These are phyloP conservation scores for Pyrgus malvae DNA, from an alignment of 2,888 invertebrate genomes.

Conservation along the genomic window DNA sequence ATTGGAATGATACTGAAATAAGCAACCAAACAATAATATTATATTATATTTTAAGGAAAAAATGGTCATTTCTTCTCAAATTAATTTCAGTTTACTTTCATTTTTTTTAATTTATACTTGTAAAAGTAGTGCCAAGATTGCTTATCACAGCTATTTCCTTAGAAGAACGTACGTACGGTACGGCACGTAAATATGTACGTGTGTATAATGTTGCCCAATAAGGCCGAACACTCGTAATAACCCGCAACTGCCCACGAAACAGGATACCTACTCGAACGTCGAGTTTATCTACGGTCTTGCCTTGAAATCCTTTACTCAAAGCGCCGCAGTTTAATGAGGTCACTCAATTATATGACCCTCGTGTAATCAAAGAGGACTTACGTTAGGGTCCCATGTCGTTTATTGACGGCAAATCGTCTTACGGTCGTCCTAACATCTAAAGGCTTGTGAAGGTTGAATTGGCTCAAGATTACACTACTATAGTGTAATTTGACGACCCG, in stretches of 20 bases:
- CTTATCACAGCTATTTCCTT: no score
- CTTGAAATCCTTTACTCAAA: constrained; percentile 9
- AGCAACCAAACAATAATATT: no score
- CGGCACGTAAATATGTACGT: no score
- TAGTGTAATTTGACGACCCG: no score
- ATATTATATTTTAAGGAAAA: no score
- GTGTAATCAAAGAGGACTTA: constrained; percentile 13
- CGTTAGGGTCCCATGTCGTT: constrained; percentile 13
- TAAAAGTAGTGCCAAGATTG: no score
- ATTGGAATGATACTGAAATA: no score
- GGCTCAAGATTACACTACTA: no score
- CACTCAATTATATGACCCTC: constrained; percentile 18
- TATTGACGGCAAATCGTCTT: constrained; percentile 18
- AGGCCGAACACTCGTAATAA: not conserved
- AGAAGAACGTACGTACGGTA: no score
- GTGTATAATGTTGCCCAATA: not conserved
- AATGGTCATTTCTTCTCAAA: no score
- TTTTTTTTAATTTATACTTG: no score
- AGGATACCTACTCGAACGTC: not conserved
- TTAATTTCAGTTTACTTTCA: no score
- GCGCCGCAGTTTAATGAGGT: constrained; percentile 12
- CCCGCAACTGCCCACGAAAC: not conserved
- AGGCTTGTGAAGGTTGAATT: not conserved
- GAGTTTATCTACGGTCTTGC: not conserved
- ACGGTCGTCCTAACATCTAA: not conserved